Conservation (phyloP, 2,797 vertebrate genomes). For the Parauchenoglanis ngamensis region DNA sequence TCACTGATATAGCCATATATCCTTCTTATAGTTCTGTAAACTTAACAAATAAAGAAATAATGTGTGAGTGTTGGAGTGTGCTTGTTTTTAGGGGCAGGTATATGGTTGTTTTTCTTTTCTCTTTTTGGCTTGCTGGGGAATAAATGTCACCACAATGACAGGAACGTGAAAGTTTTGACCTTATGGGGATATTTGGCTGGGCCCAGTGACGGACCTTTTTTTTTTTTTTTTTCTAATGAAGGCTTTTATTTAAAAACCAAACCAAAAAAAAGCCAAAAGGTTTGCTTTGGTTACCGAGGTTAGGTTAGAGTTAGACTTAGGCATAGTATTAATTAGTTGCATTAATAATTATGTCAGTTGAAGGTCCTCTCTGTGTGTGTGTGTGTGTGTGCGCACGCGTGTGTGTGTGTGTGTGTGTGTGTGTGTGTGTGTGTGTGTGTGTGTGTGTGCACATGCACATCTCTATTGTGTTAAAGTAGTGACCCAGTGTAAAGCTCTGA, state of each 20-base stretch:
- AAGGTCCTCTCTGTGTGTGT: neutral
- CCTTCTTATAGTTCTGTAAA: neutral
- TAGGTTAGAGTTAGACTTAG: neutral
- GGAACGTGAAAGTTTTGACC: neutral
- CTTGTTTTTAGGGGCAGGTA: neutral
- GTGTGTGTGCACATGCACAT: neutral
- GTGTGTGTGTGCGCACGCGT: neutral
- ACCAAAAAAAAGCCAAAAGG: neutral
- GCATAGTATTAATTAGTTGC: neutral
- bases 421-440: neutral
- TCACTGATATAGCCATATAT: neutral
- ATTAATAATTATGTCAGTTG: neutral
- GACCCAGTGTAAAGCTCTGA: constrained; percentile 21
- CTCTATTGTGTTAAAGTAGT: constrained; percentile 13
- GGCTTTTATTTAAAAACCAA: neutral
- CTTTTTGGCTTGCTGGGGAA: neutral
- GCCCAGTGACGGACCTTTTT: neutral
- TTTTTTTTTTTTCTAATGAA: neutral
- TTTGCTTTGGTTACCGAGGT: neutral
- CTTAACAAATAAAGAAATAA: neutral
- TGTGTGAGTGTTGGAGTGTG: neutral
- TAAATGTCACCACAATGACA: neutral
- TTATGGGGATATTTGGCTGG: neutral
- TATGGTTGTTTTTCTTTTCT: neutral
- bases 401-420: neutral